Evolutionary conservation across 1,140 invertebrate species (phyloP), one percentile per base, ranked within the genome.

Genomic region (Steinernema feltiae): DNA sequence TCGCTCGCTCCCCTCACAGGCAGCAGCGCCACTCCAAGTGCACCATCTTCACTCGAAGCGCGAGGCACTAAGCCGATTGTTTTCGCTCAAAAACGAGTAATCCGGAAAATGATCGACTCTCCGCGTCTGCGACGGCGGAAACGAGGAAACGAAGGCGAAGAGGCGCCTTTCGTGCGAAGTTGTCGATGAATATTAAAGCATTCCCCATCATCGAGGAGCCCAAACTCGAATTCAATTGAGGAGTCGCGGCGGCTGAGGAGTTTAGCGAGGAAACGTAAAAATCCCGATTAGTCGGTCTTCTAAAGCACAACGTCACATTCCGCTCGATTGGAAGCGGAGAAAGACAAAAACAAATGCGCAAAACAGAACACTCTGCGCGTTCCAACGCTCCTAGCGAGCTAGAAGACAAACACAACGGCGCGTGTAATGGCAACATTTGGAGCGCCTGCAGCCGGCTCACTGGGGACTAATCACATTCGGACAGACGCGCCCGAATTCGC

Each of bases 81-180:
- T 63, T 63, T 63, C 53, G 53, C 53, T 21, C 18, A 41, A 41
- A 41, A 41, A 41, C 53, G 53, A 63, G 53, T 63, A 63, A 63
- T 63, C 53, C 53, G 53, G 53, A 63, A 63, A 63, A 63, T 27
- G 53, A 63, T 63, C 53, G 53, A 63, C 53, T 15, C 53, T 27
- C 15, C 12, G 53, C 2, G 24, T 17, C 7, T 15, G 53, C 7
- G 24, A 63, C 3, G 2, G 15, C 7, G 15, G 7, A 21, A 63
- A 21, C 53, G 53, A 3, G 15, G 53, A 15, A 27, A 63, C 7
- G 53, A 3, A 21, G 3, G 15, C 53, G 53, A 63, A 63, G 53
- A 41, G 24, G 53, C 53, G 53, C 53, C 53, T n/a, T n/a, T n/a
- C n/a, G n/a, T n/a, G 53, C 12, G 15, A 63, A 27, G 24, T 27